A percentile compares a stretch with the other conserved stretches of the same genome.
These are phyloP conservation scores for Schizotus pectinicornis DNA, from an alignment of 2,888 invertebrate species.

Conservation along the genomic window DNA sequence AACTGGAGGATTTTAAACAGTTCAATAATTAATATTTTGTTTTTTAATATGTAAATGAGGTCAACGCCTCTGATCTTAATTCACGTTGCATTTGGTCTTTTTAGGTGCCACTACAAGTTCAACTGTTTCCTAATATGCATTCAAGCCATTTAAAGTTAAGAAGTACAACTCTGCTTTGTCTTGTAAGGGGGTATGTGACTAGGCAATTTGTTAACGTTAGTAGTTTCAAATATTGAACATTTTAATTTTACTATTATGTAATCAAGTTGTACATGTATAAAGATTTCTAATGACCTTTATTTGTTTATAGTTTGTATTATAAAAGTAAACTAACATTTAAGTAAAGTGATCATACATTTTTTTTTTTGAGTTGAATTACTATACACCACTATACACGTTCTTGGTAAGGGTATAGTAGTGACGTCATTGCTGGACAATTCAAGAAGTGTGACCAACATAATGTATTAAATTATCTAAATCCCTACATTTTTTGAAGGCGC, in stretches of 20 bases:
- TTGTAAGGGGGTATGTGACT: background rate
- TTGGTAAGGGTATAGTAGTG: too few species aligned
- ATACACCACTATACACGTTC: too few species aligned
- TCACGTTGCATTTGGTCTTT: background rate
- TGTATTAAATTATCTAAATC: too few species aligned
- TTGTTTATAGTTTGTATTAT: conserved; percentile 54
- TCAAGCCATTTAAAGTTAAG: too few species aligned
- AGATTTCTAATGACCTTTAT: conserved; percentile 43
- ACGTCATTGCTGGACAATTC: too few species aligned
- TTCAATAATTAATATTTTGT: too few species aligned
- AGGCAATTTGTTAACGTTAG: conserved; percentile 6
- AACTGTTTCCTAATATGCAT: background rate
- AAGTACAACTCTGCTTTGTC: background rate
- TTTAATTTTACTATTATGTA: conserved; percentile 17
- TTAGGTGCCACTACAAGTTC: background rate
- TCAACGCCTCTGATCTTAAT: too few species aligned
- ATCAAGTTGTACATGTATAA: conserved; percentile 45
- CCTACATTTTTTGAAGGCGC: too few species aligned
- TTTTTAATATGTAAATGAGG: too few species aligned
- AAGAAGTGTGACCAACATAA: too few species aligned
- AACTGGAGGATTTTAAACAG: too few species aligned
- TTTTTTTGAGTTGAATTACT: too few species aligned
- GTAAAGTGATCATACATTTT: background rate
- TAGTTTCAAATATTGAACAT: conserved; percentile 4
- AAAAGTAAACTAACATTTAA: conserved; percentile 40